Percentiles rank a stretch among this genome's conserved stretches.
These are phyloP conservation scores for Onychomys arenicola DNA, from an alignment of 2,797 vertebrate genomes.

Conservation along the genomic window DNA sequence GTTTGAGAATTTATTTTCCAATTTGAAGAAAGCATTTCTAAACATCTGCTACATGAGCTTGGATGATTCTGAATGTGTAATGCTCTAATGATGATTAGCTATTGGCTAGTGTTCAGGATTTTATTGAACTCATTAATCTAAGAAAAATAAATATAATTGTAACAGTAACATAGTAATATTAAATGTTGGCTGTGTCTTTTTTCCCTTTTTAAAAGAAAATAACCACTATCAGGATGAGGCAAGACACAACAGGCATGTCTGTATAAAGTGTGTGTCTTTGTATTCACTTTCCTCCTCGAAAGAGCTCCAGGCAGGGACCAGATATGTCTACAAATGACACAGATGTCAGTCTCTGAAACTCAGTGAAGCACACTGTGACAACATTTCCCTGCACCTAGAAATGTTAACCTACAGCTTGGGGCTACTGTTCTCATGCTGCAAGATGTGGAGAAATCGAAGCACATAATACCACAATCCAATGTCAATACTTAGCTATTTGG, in stretches of 20 bases:
- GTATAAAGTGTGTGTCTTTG: background rate
- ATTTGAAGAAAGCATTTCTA: constrained; percentile 70
- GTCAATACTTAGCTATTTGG: background rate
- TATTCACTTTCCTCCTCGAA: constrained; percentile 32
- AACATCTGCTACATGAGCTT: constrained; percentile 72
- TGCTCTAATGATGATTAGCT: constrained; percentile 77
- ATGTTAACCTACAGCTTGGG: constrained; percentile 70
- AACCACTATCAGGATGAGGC: constrained; percentile 12
- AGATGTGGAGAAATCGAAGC: constrained; percentile 31
- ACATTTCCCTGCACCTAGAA: constrained; percentile 70
- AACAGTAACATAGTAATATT: constrained; percentile 67
- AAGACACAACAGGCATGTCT: background rate
- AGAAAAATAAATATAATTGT: constrained; percentile 79
- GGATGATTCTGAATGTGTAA: constrained; percentile 70
- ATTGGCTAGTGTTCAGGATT: constrained; percentile 77
- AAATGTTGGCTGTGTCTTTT: constrained; percentile 66
- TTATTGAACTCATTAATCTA: constrained; percentile 84
- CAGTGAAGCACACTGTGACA: constrained; percentile 75
- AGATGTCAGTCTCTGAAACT: constrained; percentile 71
- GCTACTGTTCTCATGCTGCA: constrained; percentile 33
- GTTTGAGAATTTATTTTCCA: constrained; percentile 64
- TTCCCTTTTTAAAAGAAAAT: constrained; percentile 69
- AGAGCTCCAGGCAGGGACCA: constrained; percentile 60
- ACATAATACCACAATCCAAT: background rate
- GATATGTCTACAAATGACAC: constrained; percentile 69